These are phyloP conservation scores for Eristalis arbustorum DNA, from an alignment of 2,888 invertebrate genomes.

Conservation along the genomic window DNA sequence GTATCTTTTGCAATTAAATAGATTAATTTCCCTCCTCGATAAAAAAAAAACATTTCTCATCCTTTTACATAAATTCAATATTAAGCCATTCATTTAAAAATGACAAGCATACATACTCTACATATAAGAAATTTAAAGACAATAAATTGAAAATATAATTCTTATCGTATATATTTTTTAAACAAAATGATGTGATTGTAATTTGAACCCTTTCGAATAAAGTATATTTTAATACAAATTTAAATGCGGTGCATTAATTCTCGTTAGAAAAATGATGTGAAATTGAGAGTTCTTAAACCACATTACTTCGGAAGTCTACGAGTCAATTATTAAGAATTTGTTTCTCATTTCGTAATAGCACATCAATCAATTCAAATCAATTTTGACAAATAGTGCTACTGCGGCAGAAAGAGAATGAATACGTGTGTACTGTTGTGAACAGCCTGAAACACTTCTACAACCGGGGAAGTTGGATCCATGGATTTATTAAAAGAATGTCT, in stretches of 20 bases:
- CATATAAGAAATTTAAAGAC: neutral
- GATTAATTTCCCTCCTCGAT: neutral
- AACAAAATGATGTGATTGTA: constrained; percentile 52
- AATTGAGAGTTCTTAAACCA: no score
- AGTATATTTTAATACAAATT: neutral
- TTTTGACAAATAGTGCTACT: no score
- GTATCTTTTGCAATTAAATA: neutral
- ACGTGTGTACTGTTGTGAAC: no score
- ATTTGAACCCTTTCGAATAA: constrained; percentile 32
- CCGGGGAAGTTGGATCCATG: no score
- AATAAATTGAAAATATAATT: neutral
- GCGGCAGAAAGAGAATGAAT: no score
- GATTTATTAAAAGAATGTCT: no score
- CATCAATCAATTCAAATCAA: no score
- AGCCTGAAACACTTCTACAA: no score
- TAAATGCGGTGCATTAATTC: neutral
- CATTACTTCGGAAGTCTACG: no score
- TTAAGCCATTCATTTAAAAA: constrained; percentile 5
- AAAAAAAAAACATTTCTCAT: neutral
- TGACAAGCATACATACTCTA: neutral
- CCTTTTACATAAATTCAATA: neutral
- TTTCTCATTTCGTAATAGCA: no score
- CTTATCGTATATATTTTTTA: constrained; percentile 5
- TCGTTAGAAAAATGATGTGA: no score
- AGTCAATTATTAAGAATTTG: no score